These are phyloP conservation scores for Oophaga pumilio DNA, from an alignment of 2,113 vertebrate species.

Conservation along the genomic window DNA sequence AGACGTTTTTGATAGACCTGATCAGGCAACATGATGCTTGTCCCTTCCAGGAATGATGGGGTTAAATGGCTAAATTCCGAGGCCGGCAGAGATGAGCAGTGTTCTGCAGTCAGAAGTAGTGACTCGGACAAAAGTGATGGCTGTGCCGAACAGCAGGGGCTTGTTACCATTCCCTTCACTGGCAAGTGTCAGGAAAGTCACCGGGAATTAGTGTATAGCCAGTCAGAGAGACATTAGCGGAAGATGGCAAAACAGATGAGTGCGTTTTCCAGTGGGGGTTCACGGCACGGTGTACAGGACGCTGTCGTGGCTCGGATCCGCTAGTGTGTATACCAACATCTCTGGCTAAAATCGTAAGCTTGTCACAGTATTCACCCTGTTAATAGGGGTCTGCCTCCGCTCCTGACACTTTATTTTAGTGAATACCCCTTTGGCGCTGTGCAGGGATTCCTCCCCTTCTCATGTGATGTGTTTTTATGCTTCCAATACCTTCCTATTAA, in stretches of 20 bases:
- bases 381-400: no score
- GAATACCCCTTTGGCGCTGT: no score
- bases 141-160: slow-evolving; percentile 41
- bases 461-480: no score
- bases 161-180: background rate
- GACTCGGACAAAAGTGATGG: background rate
- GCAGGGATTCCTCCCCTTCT: no score
- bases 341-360: background rate
- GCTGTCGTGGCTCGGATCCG: background rate
- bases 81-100: slow-evolving; percentile 32
- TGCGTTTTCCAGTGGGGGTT: background rate
- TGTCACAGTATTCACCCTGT: no score
- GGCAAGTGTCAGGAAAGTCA: slow-evolving; percentile 40
- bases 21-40: background rate
- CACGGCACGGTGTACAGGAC: background rate
- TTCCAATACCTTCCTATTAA: no score
- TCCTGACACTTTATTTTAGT: no score
- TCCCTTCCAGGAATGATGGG: background rate
- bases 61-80: background rate
- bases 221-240: slow-evolving; percentile 46
- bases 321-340: background rate
- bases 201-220: fast-evolving
- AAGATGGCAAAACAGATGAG: background rate
- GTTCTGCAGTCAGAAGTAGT: slow-evolving; percentile 43
- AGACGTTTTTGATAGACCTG: background rate